These are phyloP conservation scores for Podotricha telesiphe DNA, from an alignment of 2,888 invertebrate species.

Conservation along the genomic window DNA sequence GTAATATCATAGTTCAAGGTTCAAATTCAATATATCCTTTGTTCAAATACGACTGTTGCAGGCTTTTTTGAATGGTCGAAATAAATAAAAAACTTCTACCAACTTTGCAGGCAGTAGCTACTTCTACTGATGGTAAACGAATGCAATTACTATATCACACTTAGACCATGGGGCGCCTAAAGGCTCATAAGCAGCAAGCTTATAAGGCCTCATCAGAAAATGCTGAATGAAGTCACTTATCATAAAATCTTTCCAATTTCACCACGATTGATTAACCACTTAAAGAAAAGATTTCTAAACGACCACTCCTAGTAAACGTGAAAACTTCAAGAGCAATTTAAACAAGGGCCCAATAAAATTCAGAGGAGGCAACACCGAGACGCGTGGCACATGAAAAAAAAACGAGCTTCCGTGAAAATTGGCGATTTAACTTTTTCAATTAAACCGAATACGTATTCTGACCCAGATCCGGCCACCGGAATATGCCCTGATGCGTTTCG, in stretches of 20 bases:
- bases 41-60: too few relatives aligned
- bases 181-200: too few relatives aligned
- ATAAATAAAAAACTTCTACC: too few relatives aligned
- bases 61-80: too few relatives aligned
- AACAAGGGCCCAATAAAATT: constrained; percentile 45
- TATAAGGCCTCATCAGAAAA: too few relatives aligned
- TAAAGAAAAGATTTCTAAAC: constrained; percentile 31
- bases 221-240: too few relatives aligned
- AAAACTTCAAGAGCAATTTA: constrained; percentile 46
- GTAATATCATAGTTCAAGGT: not conserved
- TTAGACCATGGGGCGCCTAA: too few relatives aligned
- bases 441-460: constrained; percentile 48
- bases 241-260: too few relatives aligned
- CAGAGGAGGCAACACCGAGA: constrained; percentile 44
- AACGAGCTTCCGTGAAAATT: constrained; percentile 65
- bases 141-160: too few relatives aligned
- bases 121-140: too few relatives aligned
- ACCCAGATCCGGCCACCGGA: constrained; percentile 51
- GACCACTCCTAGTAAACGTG: constrained; percentile 38
- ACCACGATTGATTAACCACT: not conserved
- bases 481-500: constrained; percentile 58
- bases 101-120: too few relatives aligned
- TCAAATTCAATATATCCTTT: too few relatives aligned
- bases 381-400: constrained; percentile 44
- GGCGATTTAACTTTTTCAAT: constrained; percentile 70